These are phyloP conservation scores for Anolis apletophallus DNA, from an alignment of 2,797 vertebrate genomes.

Conservation along the genomic window DNA sequence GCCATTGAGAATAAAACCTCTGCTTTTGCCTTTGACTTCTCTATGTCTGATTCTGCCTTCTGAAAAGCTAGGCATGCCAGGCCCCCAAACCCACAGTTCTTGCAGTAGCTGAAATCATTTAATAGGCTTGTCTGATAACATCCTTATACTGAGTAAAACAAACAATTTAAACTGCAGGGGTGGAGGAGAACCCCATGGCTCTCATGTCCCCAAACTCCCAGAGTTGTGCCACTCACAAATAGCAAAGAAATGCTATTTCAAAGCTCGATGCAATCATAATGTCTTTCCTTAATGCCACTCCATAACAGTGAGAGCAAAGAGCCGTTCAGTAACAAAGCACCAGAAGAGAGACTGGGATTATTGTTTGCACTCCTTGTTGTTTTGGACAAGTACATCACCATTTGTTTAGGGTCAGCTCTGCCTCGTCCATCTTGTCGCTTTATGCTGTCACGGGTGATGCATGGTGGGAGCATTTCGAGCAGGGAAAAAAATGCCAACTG, in stretches of 20 bases:
- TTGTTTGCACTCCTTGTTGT: background rate
- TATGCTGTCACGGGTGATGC: background rate
- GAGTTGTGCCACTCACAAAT: background rate
- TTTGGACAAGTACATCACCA: background rate
- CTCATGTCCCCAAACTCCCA: background rate
- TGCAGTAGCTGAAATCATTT: too few species aligned
- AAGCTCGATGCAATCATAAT: background rate
- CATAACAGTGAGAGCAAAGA: background rate
- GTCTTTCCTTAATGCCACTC: background rate
- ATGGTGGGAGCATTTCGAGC: background rate
- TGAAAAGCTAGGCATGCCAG: too few species aligned
- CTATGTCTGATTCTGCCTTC: too few species aligned
- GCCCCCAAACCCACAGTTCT: too few species aligned
- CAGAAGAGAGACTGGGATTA: background rate
- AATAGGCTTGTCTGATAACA: too few species aligned
- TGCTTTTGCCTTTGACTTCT: too few species aligned
- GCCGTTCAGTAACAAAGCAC: too few species aligned
- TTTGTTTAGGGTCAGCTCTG: constrained; percentile 10
- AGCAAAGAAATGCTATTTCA: background rate
- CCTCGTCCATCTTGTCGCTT: constrained; percentile 14
- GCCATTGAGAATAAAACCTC: too few species aligned
- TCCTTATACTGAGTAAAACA: too few species aligned
- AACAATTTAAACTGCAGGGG: too few species aligned
- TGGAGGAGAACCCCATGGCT: too few species aligned
- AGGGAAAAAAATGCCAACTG: background rate